Conservation (phyloP, 1,140 invertebrate genomes). For the Drosophila obscura region DNA sequence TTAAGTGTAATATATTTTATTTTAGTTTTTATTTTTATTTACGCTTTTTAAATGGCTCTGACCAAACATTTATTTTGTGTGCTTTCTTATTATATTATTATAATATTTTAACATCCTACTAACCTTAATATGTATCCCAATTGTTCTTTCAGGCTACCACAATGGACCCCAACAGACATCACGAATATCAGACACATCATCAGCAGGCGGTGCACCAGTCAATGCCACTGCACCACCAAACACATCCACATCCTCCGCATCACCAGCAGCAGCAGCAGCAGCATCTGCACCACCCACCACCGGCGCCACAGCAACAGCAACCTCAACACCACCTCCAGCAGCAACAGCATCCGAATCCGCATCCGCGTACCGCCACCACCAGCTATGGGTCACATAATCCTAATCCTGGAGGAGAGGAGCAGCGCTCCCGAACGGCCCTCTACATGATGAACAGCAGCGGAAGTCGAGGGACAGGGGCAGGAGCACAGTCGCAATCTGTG, state of each 20-base stretch:
- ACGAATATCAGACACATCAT: slow-evolving; percentile 78
- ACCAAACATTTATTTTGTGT: no score
- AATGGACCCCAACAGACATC: slow-evolving; percentile 79
- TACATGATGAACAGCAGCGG: slow-evolving; percentile 37
- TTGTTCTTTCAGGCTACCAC: slow-evolving; percentile 47
- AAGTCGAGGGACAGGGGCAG: neutral
- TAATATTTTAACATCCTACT: no score
- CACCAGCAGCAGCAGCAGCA: slow-evolving; percentile 33
- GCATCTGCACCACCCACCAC: slow-evolving; percentile 32
- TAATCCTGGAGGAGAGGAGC: slow-evolving; percentile 12
- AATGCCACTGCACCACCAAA: slow-evolving; percentile 40
- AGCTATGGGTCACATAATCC: slow-evolving; percentile 30
- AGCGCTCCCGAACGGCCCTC: slow-evolving; percentile 42
- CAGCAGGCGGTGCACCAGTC: slow-evolving; percentile 42
- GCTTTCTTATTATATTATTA: no score
- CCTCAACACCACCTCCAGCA: slow-evolving; percentile 33
- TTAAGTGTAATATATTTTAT: no score
- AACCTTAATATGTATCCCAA: no score
- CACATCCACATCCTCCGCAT: slow-evolving; percentile 45
- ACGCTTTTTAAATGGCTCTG: no score
- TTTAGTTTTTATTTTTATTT: no score
- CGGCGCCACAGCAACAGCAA: slow-evolving; percentile 22
- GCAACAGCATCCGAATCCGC: slow-evolving; percentile 42
- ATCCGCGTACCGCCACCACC: slow-evolving; percentile 31
- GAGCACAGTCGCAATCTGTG: slow-evolving; percentile 39